These are phyloP conservation scores for Prenolepis imparis DNA, from an alignment of 2,888 invertebrate genomes.

Conservation along the genomic window DNA sequence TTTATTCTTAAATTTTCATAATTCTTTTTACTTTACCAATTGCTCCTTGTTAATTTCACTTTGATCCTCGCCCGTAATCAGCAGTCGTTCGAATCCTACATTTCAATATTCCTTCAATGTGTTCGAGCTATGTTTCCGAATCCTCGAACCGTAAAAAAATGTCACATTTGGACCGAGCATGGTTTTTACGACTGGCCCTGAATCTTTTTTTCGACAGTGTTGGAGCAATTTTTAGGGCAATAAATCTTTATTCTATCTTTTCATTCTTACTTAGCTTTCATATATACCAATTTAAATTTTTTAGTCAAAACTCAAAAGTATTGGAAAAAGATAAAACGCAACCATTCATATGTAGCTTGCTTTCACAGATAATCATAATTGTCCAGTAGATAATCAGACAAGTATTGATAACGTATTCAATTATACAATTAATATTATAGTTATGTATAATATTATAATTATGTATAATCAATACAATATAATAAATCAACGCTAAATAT, in stretches of 20 bases:
- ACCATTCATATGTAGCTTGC: not conserved
- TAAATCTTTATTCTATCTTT: not conserved
- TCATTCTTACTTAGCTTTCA: not conserved
- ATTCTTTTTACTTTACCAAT: no score
- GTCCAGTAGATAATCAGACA: not conserved
- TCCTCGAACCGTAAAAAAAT: not conserved
- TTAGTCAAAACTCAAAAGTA: not conserved
- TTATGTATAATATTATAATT: not conserved
- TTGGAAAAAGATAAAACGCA: not conserved
- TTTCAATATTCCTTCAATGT: not conserved
- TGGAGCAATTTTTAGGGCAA: not conserved
- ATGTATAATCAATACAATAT: not conserved
- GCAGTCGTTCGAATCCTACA: not conserved
- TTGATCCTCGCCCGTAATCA: not conserved
- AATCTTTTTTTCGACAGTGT: not conserved
- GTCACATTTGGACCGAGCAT: not conserved
- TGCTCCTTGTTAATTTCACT: not conserved
- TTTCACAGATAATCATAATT: not conserved
- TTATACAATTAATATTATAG: not conserved
- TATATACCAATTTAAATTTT: not conserved
- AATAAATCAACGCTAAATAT: not conserved
- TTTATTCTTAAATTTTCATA: not conserved
- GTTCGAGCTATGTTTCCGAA: not conserved
- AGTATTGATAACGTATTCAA: not conserved
- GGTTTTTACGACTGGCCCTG: not conserved